Conservation (phyloP, 1,140 invertebrate species). For the Tetramorium simillimum region DNA sequence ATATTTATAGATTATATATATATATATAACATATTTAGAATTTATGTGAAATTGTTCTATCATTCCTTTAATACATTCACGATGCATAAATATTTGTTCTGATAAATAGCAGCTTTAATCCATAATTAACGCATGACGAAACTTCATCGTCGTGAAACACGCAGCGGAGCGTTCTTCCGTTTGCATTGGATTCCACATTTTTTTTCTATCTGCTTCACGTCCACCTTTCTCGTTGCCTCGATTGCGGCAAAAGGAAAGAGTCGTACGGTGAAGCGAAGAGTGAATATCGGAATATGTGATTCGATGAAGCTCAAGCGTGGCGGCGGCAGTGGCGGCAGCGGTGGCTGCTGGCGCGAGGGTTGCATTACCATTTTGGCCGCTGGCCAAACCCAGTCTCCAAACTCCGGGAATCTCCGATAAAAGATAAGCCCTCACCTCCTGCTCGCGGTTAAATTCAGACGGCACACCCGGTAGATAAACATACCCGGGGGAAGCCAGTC, state of each 20-base stretch:
- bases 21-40: not conserved
- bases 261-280: constrained; percentile 73
- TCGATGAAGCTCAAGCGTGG: constrained; percentile 64
- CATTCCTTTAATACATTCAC: not conserved
- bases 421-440: constrained; percentile 72
- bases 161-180: not conserved
- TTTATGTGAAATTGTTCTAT: not conserved
- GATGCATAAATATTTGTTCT: not conserved
- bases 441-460: constrained; percentile 66
- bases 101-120: not conserved
- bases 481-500: constrained; percentile 62
- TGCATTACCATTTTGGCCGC: constrained; percentile 79
- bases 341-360: constrained; percentile 54
- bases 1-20: no score
- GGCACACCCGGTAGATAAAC: constrained; percentile 74
- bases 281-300: constrained; percentile 78
- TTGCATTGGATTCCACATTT: constrained; percentile 20
- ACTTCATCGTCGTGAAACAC: not conserved
- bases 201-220: constrained; percentile 2
- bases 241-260: constrained; percentile 59
- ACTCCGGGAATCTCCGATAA: constrained; percentile 73
- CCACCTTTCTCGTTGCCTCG: not conserved
- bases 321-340: constrained; percentile 35
- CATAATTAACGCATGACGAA: not conserved
- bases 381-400: constrained; percentile 70